phyloP scores from a whole-genome alignment of 2,797 vertebrate species.

The Etheostoma nigrum region DNA sequence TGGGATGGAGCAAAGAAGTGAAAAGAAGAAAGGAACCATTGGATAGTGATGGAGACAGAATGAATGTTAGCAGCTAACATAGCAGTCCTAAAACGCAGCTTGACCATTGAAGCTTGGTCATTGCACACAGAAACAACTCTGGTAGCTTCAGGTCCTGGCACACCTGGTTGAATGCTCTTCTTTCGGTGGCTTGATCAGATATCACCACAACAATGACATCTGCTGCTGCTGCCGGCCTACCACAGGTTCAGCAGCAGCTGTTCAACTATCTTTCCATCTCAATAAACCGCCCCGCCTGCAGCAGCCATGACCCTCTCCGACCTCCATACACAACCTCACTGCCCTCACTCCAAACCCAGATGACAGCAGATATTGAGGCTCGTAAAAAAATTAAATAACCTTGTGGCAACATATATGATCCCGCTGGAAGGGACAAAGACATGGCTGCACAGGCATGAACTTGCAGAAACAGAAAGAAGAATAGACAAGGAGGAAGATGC shows the following conservation, averaged over 20 bases:
- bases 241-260: constrained; percentile 48
- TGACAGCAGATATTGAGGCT: constrained; percentile 34
- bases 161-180: constrained; percentile 33
- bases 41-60: constrained; percentile 20
- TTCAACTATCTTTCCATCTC: constrained; percentile 46
- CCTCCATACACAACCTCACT: constrained; percentile 32
- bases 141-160: constrained; percentile 20
- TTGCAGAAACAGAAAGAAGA: constrained; percentile 15
- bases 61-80: constrained; percentile 26
- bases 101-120: constrained; percentile 13
- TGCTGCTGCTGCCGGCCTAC: constrained; percentile 35
- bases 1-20: constrained; percentile 16
- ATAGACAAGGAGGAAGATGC: constrained; percentile 30
- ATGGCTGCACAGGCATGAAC: constrained; percentile 15
- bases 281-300: constrained; percentile 51
- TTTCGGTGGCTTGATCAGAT: constrained; percentile 34
- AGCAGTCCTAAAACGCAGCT: not conserved
- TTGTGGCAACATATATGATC: not conserved
- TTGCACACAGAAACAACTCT: constrained; percentile 26
- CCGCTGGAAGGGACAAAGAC: not conserved
- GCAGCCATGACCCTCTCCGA: constrained; percentile 55
- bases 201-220: constrained; percentile 30
- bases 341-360: constrained; percentile 19
- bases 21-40: not conserved
- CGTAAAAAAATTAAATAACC: constrained; percentile 35